A percentile compares a stretch with the other conserved stretches of the same genome.
phyloP scores from a whole-genome alignment of 2,113 vertebrate genomes.

The Burhinus bistriatus region DNA sequence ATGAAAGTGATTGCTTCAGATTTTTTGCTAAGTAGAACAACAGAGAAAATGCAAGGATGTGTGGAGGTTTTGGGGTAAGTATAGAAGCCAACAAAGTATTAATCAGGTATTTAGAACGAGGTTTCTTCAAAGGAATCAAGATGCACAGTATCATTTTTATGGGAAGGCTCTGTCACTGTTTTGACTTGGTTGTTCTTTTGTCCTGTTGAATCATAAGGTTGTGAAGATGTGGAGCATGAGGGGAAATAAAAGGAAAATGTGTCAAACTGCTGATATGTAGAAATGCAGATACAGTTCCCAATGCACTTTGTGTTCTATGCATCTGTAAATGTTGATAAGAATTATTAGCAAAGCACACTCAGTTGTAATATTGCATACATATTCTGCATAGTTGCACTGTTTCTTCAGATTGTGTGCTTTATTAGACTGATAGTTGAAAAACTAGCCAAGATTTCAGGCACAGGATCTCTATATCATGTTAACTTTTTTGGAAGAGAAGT shows the following conservation, averaged over 20 bases:
- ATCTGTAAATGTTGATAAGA: neutral
- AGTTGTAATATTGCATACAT: neutral
- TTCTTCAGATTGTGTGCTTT: neutral
- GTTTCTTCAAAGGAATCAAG: neutral
- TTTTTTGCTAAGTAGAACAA: slow-evolving; percentile 13
- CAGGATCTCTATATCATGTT: neutral
- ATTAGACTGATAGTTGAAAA: neutral
- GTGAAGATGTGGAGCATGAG: neutral
- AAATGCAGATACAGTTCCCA: neutral
- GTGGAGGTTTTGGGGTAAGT: neutral
- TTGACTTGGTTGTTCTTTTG: neutral
- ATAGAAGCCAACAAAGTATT: neutral
- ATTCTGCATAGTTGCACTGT: neutral
- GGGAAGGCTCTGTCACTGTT: neutral
- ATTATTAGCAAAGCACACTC: neutral
- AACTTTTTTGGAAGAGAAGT: neutral
- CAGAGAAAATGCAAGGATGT: neutral
- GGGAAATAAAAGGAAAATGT: neutral
- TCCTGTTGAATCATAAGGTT: neutral
- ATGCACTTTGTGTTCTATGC: neutral
- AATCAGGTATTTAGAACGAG: neutral
- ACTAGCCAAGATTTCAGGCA: neutral
- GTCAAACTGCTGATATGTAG: neutral
- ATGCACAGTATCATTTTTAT: neutral
- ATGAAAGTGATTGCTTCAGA: slow-evolving; percentile 3